Percentiles rank a stretch among this genome's conserved stretches.
phyloP scores from a whole-genome alignment of 2,113 vertebrate genomes.

The Myrmecobius fasciatus region DNA sequence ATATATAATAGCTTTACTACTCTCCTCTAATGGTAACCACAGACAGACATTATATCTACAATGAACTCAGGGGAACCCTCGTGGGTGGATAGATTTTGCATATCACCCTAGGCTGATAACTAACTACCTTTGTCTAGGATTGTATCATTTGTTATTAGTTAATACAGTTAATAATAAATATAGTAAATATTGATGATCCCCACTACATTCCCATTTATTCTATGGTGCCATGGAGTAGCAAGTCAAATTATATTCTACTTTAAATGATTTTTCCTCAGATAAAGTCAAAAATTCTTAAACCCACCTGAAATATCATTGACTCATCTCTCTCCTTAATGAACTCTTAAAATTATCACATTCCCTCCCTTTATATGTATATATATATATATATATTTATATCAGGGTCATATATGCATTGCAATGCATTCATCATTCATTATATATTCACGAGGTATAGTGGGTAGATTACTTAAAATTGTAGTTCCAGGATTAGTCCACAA shows the following conservation, averaged over 20 bases:
- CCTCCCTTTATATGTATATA: not conserved
- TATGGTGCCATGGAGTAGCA: not conserved
- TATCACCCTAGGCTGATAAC: not conserved
- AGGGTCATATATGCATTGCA: not conserved
- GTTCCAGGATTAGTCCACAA: not conserved
- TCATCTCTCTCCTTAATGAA: not conserved
- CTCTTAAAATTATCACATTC: not conserved
- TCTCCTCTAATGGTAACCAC: not conserved
- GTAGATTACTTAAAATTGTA: not conserved
- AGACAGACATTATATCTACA: not conserved
- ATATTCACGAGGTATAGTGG: not conserved
- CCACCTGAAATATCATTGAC: not conserved
- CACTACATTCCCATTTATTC: not conserved
- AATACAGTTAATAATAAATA: not conserved
- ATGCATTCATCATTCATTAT: not conserved
- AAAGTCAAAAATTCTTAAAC: not conserved
- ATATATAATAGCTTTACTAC: not conserved
- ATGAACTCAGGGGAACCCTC: constrained; percentile 60
- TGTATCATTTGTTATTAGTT: not conserved
- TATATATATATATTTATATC: not conserved
- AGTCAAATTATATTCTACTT: constrained; percentile 7
- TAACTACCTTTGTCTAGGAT: not conserved
- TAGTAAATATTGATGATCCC: not conserved
- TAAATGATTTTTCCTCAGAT: constrained; percentile 12
- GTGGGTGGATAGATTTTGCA: constrained; percentile 58